These are phyloP conservation scores for Drosophila ironensis DNA, from an alignment of 1,140 invertebrate genomes.

Conservation along the genomic window DNA sequence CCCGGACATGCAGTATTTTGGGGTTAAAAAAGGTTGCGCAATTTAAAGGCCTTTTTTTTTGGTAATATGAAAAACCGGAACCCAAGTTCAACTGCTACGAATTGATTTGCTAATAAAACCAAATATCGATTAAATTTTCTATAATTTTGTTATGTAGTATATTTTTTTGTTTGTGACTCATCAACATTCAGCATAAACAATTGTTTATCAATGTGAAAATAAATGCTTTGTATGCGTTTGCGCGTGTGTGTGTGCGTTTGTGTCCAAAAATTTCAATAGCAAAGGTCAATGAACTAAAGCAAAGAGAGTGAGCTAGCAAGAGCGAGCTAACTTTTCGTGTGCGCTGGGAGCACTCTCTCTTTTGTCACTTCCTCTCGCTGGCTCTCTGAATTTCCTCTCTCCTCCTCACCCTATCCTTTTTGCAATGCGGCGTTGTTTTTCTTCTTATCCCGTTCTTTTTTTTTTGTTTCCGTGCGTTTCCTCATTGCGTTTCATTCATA, in stretches of 20 bases:
- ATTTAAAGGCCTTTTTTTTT: too few relatives aligned
- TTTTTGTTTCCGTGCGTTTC: constrained; percentile 55
- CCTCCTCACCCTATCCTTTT: too few relatives aligned
- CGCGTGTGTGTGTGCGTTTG: constrained; percentile 30
- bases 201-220: constrained; percentile 80
- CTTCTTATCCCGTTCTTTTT: background rate
- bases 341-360: constrained; percentile 30
- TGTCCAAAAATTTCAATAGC: constrained; percentile 81
- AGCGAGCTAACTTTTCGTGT: constrained; percentile 13
- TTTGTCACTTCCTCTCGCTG: background rate
- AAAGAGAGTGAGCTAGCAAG: constrained; percentile 8
- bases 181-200: constrained; percentile 56
- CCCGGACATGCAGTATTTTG: too few relatives aligned
- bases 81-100: too few relatives aligned
- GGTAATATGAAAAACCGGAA: too few relatives aligned
- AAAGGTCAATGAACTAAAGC: constrained; percentile 79
- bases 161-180: constrained; percentile 23
- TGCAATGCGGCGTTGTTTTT: too few relatives aligned
- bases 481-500: constrained; percentile 79
- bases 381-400: constrained; percentile 5
- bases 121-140: too few relatives aligned
- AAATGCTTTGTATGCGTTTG: constrained; percentile 15
- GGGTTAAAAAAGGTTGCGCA: too few relatives aligned
- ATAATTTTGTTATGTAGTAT: background rate
- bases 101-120: too few relatives aligned